A percentile compares a stretch with the other conserved stretches of the same genome.
Evolutionary conservation across 2,113 vertebrate genomes (phyloP).

Genomic region (Synchiropus splendidus): DNA sequence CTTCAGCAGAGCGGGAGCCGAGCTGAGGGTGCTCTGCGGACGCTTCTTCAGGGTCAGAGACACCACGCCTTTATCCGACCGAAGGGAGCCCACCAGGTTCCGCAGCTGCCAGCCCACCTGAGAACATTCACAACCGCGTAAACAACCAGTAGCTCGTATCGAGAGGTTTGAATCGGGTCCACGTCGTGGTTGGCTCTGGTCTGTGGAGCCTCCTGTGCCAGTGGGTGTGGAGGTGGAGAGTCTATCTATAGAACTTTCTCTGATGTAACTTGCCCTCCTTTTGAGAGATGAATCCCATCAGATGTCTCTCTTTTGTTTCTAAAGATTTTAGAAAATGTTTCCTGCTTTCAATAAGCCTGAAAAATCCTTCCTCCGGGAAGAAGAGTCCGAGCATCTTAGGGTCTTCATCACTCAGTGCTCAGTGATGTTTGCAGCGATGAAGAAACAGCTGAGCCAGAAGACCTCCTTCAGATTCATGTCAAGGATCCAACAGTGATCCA

Average conservation of each 20-base stretch:
- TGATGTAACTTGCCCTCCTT: conserved; percentile 53
- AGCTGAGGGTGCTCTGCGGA: conserved; percentile 98
- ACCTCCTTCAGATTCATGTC: no score
- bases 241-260: conserved; percentile 51
- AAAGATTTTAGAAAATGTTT: no score
- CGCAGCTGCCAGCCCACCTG: conserved; percentile 99
- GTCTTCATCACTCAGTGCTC: no score
- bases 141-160: conserved; percentile 1
- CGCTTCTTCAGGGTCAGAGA: conserved; percentile 99
- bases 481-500: no score
- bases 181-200: conserved; percentile 40
- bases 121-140: conserved; percentile 42
- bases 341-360: no score
- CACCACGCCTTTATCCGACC: conserved; percentile 97
- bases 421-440: no score
- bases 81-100: conserved; percentile 98
- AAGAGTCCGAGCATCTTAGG: no score
- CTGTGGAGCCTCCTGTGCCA: conserved; percentile 40
- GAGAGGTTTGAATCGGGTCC: conserved; percentile 23
- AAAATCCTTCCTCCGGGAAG: no score
- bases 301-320: conserved; percentile 5
- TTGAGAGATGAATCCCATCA: conserved; percentile 35
- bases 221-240: conserved; percentile 45
- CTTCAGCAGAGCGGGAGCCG: conserved; percentile 98
- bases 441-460: no score